A percentile compares a stretch with the other conserved stretches of the same genome.
Conservation (phyloP, 2,888 invertebrate genomes). For the Amphipoea oculea region DNA sequence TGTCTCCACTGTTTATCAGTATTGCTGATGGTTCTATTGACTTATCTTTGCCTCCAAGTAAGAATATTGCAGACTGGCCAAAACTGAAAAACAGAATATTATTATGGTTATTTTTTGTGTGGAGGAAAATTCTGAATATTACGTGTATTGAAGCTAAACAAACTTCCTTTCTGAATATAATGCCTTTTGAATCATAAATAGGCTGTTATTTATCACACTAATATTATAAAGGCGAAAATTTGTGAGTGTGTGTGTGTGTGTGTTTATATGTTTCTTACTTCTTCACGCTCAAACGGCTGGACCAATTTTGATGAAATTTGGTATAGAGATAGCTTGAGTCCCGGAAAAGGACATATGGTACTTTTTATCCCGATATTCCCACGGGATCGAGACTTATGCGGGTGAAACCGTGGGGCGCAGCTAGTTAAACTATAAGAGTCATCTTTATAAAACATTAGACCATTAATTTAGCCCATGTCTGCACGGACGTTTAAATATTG, state of each 20-base stretch:
- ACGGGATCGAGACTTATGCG: too few relatives aligned
- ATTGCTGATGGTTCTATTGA: slow-evolving; percentile 93
- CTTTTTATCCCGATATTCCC: too few relatives aligned
- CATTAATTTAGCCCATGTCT: not conserved
- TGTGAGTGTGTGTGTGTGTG: too few relatives aligned
- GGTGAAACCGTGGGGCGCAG: too few relatives aligned
- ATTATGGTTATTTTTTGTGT: not conserved
- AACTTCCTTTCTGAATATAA: not conserved
- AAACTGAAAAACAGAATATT: slow-evolving; percentile 93
- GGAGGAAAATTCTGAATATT: not conserved
- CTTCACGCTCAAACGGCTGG: too few relatives aligned
- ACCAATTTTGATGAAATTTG: too few relatives aligned
- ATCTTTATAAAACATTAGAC: not conserved
- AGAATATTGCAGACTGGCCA: slow-evolving; percentile 98
- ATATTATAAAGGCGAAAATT: too few relatives aligned
- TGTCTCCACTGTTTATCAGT: slow-evolving; percentile 96
- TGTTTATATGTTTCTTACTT: too few relatives aligned
- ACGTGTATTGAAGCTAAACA: too few relatives aligned
- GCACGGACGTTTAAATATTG: accelerated
- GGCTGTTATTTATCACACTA: not conserved
- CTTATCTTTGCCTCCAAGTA: slow-evolving; percentile 95
- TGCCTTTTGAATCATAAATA: not conserved
- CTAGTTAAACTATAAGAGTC: not conserved
- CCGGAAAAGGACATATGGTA: too few relatives aligned
- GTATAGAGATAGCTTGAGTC: too few relatives aligned